Conservation (phyloP, 1,140 invertebrate species). For the Heliconius congener region DNA sequence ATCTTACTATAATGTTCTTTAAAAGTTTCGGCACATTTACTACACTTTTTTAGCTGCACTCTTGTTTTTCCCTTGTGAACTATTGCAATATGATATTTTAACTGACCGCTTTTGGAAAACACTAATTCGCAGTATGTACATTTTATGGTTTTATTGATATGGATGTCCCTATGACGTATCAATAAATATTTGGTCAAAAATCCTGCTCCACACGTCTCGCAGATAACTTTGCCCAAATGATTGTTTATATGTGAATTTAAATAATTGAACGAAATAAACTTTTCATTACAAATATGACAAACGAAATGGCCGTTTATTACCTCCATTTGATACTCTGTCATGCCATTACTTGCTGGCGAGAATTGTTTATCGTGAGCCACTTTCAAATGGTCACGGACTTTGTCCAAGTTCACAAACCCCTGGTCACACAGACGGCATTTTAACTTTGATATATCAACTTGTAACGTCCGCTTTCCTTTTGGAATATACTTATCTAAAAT, state of each 20-base stretch:
- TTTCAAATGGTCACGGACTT: constrained; percentile 51
- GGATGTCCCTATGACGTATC: constrained; percentile 69
- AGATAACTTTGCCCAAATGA: constrained; percentile 71
- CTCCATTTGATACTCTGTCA: constrained; percentile 58
- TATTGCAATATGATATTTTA: constrained; percentile 55
- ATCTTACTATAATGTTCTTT: constrained; percentile 59
- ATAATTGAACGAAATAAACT: constrained; percentile 42
- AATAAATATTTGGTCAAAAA: constrained; percentile 68
- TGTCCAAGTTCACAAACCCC: constrained; percentile 43
- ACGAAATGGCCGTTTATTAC: constrained; percentile 33
- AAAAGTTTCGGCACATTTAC: constrained; percentile 48
- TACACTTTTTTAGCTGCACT: constrained; percentile 49
- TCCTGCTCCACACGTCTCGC: constrained; percentile 73
- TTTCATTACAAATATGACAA: constrained; percentile 47
- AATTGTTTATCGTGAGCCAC: constrained; percentile 45
- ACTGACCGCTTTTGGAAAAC: constrained; percentile 51
- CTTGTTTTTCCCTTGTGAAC: constrained; percentile 48
- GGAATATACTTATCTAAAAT: constrained; percentile 55
- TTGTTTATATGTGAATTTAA: constrained; percentile 63
- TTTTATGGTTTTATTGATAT: constrained; percentile 48
- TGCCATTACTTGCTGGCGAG: constrained; percentile 45
- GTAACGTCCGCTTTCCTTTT: constrained; percentile 53
- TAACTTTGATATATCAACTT: constrained; percentile 60
- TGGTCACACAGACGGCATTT: constrained; percentile 54
- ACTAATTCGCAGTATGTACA: constrained; percentile 51